Evolutionary conservation across 1,140 invertebrate species (phyloP).

Genomic region (Platyscapa corneri): DNA sequence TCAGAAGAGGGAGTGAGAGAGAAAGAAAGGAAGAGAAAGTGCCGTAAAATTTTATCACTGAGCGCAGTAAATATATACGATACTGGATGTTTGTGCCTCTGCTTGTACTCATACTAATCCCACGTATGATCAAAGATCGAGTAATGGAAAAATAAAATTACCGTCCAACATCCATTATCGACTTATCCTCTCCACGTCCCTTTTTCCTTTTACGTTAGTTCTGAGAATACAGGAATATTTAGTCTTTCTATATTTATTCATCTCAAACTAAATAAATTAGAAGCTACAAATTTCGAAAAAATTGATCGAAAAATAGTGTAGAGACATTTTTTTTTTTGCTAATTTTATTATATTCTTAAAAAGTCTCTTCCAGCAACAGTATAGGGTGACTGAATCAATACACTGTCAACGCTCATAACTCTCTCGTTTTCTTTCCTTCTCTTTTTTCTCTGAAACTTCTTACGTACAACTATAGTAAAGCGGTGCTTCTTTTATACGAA

Average conservation of each 20-base stretch:
- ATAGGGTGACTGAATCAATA: not conserved
- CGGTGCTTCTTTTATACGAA: constrained; percentile 4
- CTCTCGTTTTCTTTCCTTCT: not conserved
- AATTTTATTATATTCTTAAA: not conserved
- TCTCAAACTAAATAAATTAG: not conserved
- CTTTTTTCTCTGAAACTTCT: not conserved
- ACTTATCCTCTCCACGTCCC: not conserved
- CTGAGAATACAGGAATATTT: not conserved
- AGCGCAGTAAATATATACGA: not conserved
- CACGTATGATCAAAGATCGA: constrained; percentile 18
- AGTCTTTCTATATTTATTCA: not conserved
- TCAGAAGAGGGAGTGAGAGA: not conserved
- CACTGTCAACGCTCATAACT: not conserved
- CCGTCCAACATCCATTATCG: constrained; percentile 25
- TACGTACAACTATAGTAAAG: not conserved
- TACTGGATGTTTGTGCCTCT: not conserved
- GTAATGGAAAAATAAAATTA: constrained; percentile 43
- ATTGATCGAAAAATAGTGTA: not conserved
- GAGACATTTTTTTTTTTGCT: not conserved
- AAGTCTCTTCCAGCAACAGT: not conserved
- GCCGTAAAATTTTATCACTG: constrained; percentile 37
- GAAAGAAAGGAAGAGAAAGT: not conserved
- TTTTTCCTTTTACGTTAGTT: not conserved
- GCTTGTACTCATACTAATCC: not conserved
- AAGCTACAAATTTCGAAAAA: not conserved